Evolutionary conservation across 1,140 invertebrate species (phyloP).

Genomic region (Bradysia coprophila): DNA sequence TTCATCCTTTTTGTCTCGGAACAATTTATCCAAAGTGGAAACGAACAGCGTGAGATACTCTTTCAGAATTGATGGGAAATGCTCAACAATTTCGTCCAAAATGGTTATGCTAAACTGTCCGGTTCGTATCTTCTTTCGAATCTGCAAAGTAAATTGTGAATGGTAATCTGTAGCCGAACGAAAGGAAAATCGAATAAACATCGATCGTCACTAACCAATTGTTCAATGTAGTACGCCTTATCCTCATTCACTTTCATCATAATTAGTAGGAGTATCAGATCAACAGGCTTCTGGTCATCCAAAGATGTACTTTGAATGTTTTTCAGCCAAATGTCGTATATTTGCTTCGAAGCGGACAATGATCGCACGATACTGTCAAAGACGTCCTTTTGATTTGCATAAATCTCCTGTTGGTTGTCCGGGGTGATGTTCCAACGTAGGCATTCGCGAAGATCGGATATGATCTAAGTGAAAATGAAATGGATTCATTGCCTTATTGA

Average conservation of each 20-base stretch:
- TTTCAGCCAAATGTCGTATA: slow-evolving; percentile 18
- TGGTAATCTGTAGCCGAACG: too few relatives aligned
- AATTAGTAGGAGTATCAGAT: slow-evolving; percentile 24
- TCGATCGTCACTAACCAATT: slow-evolving; percentile 18
- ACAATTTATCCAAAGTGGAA: too few relatives aligned
- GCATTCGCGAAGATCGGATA: slow-evolving; percentile 13
- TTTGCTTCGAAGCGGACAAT: slow-evolving; percentile 14
- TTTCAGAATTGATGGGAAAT: too few relatives aligned
- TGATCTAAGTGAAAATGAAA: slow-evolving; percentile 11
- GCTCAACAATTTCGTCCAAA: too few relatives aligned
- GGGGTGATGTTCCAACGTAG: slow-evolving; percentile 9
- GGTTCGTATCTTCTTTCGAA: too few relatives aligned
- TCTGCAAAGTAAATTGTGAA: too few relatives aligned
- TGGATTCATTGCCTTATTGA: too few relatives aligned
- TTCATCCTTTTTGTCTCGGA: too few relatives aligned
- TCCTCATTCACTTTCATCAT: slow-evolving; percentile 21
- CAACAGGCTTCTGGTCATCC: slow-evolving; percentile 20
- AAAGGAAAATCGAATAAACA: too few relatives aligned
- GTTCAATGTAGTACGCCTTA: slow-evolving; percentile 21
- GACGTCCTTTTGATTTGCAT: slow-evolving; percentile 11
- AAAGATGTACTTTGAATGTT: slow-evolving; percentile 4
- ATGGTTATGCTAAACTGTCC: too few relatives aligned
- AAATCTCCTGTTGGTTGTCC: not conserved
- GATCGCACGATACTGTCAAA: slow-evolving; percentile 14
- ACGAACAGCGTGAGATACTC: too few relatives aligned